Evolutionary conservation across 2,888 invertebrate genomes (phyloP).

Genomic region (Clitarchus hookeri): DNA sequence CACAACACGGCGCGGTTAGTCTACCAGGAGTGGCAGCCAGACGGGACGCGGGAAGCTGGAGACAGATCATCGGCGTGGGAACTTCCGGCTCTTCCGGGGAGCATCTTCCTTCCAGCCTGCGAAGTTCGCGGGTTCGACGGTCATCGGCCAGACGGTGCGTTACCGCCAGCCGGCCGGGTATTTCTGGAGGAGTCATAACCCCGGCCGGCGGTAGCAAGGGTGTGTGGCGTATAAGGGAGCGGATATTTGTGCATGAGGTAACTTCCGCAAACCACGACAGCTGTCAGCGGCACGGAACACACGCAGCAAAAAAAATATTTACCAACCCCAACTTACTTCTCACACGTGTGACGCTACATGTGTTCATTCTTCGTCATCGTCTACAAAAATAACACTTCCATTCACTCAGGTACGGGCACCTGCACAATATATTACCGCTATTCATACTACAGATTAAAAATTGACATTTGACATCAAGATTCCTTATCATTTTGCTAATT

Average conservation of each 20-base stretch:
- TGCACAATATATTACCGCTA: no score
- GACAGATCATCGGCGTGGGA: conserved; percentile 22
- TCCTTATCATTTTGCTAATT: no score
- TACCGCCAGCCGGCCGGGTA: neutral
- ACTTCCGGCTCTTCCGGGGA: conserved; percentile 5
- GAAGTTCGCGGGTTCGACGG: neutral
- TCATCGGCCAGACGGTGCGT: no score
- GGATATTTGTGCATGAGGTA: neutral
- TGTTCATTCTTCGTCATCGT: no score
- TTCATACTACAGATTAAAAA: no score
- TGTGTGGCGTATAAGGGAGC: neutral
- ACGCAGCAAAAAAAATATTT: no score
- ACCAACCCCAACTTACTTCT: no score
- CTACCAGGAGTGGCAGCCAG: neutral
- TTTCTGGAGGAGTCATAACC: neutral
- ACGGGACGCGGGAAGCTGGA: neutral
- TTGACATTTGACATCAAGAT: no score
- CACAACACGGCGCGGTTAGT: neutral
- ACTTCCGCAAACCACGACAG: neutral
- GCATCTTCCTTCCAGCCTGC: neutral
- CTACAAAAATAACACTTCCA: no score
- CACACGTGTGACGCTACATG: no score
- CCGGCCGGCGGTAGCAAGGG: neutral
- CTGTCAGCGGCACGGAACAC: neutral
- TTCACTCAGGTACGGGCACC: no score